phyloP scores from a whole-genome alignment of 2,797 vertebrate species.

The Echiichthys vipera region DNA sequence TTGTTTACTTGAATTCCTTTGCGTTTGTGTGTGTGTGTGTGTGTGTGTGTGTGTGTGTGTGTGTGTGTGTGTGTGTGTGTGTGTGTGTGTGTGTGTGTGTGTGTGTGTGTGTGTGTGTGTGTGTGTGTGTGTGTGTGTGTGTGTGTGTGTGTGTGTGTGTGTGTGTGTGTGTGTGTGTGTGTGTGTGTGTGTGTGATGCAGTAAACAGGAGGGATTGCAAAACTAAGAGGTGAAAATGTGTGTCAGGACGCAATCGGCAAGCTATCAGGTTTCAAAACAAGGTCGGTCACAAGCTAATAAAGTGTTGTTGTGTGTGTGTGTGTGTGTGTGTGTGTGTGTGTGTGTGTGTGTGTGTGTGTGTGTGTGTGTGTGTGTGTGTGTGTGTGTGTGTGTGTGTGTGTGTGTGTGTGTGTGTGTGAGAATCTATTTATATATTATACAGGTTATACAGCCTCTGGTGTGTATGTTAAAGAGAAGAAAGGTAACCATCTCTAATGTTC shows the following conservation, averaged over 20 bases:
- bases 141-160: slow-evolving; percentile 10
- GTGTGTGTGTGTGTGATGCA: slow-evolving; percentile 14
- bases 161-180: background rate
- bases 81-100: slow-evolving; percentile 6
- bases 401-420: background rate
- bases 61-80: slow-evolving; percentile 4
- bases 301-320: slow-evolving; percentile 11
- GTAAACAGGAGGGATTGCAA: slow-evolving; percentile 73
- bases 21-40: background rate
- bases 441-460: slow-evolving; percentile 6
- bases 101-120: background rate
- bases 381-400: background rate
- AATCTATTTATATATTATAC: slow-evolving; percentile 54
- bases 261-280: slow-evolving; percentile 77
- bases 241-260: slow-evolving; percentile 27
- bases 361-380: background rate
- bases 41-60: background rate
- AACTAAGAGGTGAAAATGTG: slow-evolving; percentile 47
- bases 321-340: background rate
- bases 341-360: background rate
- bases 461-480: too few species aligned
- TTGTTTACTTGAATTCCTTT: background rate
- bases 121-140: slow-evolving; percentile 4
- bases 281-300: slow-evolving; percentile 43
- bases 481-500: too few species aligned